Base-by-base conservation (phyloP, 1,140 invertebrate genomes). In the Drosophila lacteicornis region DNA sequence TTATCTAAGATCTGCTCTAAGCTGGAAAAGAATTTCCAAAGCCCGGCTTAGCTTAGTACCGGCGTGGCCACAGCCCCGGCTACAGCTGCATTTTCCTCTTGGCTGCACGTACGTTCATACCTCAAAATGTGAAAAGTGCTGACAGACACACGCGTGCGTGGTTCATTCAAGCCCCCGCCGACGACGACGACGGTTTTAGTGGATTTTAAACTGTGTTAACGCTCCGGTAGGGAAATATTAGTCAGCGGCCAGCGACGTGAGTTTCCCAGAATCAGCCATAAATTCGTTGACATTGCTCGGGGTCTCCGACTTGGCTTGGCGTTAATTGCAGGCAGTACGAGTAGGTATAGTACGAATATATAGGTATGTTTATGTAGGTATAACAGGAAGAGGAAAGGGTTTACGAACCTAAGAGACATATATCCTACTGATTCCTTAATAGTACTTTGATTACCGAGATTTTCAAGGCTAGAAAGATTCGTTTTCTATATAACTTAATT, bases 1-100 rank as follows among this genome's bases (percentile, higher is more conserved):
- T 79, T 65, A 79, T 78, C 76, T 79, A 79, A 71, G 76, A 79
- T 78, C 71, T 76, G 71, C 43, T 55, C 63, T 78, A 61, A 78
- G 75, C 63, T 60, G 74, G 75, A 76, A 76, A 58, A 69, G 51
- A 60, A 78, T 73, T 73, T 38, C 17, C 17, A 51, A 42, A 55
- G 36, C 25, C 30, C 42, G 45, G 53, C 67, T 49, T 38, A 33
- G 56, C 49, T 61, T 74, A 38, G 53, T 42, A 12, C n/a, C 55
- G 13, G 40, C 42, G 13, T 17, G 17, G 30, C 5, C 30, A 22
- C 53, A 22, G 17, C 30, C 25, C 50, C 50, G 38, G 36, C 36
- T 74, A 68, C 75, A 79, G 75, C 75, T 79, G 66, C 75, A 43
- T 76, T 66, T 60, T 58, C 47, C 71, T 57, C 60, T 40, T 60